Percentiles rank a stretch among this genome's conserved stretches.
Evolutionary conservation across 2,888 invertebrate genomes (phyloP).

Genomic region (Eupsilia transversa): DNA sequence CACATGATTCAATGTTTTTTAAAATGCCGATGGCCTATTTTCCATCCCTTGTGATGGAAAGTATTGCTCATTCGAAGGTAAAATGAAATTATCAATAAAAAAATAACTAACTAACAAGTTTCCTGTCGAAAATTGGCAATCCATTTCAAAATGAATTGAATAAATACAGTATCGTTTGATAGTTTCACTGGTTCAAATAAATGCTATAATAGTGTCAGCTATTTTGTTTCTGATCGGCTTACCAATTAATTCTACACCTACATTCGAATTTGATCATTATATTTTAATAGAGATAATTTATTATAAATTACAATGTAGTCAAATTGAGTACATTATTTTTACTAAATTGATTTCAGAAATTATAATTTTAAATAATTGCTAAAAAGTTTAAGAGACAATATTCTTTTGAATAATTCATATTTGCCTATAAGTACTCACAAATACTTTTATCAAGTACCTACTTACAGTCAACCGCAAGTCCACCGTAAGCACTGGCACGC

Average conservation of each 20-base stretch:
- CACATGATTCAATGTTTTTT: too few species aligned
- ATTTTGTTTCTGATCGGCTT: slow-evolving; percentile 31
- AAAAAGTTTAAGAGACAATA: background rate
- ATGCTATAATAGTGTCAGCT: background rate
- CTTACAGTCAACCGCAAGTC: background rate
- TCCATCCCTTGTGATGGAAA: background rate
- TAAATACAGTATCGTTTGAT: slow-evolving; percentile 9
- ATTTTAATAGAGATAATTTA: too few species aligned
- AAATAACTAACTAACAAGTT: background rate
- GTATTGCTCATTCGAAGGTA: background rate
- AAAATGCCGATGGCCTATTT: background rate
- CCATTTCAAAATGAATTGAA: slow-evolving; percentile 16
- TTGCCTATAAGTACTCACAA: background rate
- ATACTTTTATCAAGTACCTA: too few species aligned
- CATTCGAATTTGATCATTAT: background rate
- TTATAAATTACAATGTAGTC: background rate
- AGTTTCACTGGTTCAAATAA: slow-evolving; percentile 12
- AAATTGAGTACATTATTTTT: background rate
- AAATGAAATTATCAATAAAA: slow-evolving; percentile 3
- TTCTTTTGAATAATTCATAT: background rate
- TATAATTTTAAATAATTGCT: background rate
- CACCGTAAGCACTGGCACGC: too few species aligned
- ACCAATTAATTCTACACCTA: slow-evolving; percentile 8
- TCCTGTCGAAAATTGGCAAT: slow-evolving; percentile 23
- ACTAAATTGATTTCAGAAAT: slow-evolving; percentile 1